Conservation (phyloP, 2,797 vertebrate genomes). For the Sebastes taczanowskii region DNA sequence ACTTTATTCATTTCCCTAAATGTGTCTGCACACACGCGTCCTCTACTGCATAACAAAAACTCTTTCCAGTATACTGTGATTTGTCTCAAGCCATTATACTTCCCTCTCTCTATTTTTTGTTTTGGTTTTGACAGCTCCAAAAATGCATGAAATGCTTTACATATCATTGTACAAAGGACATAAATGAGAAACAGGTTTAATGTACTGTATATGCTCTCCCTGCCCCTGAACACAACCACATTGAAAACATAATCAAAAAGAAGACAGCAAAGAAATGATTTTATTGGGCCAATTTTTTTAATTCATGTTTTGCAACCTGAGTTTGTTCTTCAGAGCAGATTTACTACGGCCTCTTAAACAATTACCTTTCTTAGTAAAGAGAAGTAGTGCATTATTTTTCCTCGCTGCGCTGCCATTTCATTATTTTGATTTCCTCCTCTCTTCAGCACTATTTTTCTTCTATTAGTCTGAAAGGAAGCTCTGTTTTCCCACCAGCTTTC, state of each 20-base stretch:
- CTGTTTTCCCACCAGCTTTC: slow-evolving; percentile 54
- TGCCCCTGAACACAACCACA: slow-evolving; percentile 15
- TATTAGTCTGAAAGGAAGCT: slow-evolving; percentile 38
- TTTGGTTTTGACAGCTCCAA: slow-evolving; percentile 53
- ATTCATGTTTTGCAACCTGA: slow-evolving; percentile 20
- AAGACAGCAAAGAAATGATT: slow-evolving; percentile 32
- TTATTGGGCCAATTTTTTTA: slow-evolving; percentile 31
- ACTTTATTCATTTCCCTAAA: slow-evolving; percentile 72
- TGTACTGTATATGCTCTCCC: slow-evolving; percentile 23
- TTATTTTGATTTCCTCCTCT: slow-evolving; percentile 40
- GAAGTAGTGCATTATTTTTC: slow-evolving; percentile 44
- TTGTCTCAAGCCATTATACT: slow-evolving; percentile 67
- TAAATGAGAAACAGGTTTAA: slow-evolving; percentile 49
- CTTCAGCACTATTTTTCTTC: slow-evolving; percentile 39
- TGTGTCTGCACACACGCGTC: slow-evolving; percentile 65
- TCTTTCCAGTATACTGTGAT: slow-evolving; percentile 82
- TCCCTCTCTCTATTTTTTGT: slow-evolving; percentile 21
- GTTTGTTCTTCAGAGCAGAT: slow-evolving; percentile 51
- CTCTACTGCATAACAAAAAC: slow-evolving; percentile 71
- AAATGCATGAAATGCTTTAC: slow-evolving; percentile 76
- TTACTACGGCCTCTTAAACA: slow-evolving; percentile 56
- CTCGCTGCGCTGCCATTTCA: slow-evolving; percentile 46
- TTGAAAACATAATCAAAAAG: slow-evolving; percentile 17
- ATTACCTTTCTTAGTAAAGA: slow-evolving; percentile 41
- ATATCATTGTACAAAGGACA: slow-evolving; percentile 71